A percentile compares a stretch with the other conserved stretches of the same genome.
phyloP scores from a whole-genome alignment of 2,888 invertebrate species.

The Platycnemis pennipes region DNA sequence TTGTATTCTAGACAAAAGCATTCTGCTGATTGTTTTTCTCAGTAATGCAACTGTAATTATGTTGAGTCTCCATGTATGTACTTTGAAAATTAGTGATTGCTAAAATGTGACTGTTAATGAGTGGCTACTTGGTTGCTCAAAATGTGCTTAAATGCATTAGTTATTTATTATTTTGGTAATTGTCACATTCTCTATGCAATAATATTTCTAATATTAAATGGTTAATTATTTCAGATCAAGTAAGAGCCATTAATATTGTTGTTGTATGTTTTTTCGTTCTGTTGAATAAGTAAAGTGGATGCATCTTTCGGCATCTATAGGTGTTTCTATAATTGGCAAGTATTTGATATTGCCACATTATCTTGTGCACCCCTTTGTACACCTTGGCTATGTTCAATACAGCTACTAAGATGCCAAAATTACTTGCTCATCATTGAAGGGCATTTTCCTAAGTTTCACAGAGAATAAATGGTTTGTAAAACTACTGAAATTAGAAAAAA shows the following conservation, averaged over 20 bases:
- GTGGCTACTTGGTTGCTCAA: constrained; percentile 64
- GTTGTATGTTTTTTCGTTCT: constrained; percentile 66
- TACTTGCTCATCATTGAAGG: constrained; percentile 60
- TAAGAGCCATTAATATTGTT: constrained; percentile 65
- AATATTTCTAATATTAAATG: constrained; percentile 62
- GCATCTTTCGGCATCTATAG: constrained; percentile 63
- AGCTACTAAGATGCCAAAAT: constrained; percentile 66
- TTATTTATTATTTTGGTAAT: constrained; percentile 67
- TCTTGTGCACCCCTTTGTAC: constrained; percentile 67
- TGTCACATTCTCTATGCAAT: constrained; percentile 65
- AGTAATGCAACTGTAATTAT: constrained; percentile 54
- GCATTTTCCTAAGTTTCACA: constrained; percentile 66
- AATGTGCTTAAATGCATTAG: constrained; percentile 61
- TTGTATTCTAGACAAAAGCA: constrained; percentile 63
- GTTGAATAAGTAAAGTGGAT: constrained; percentile 55
- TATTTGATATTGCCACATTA: constrained; percentile 63
- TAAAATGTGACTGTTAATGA: constrained; percentile 61
- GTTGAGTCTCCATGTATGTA: constrained; percentile 63
- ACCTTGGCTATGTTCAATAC: constrained; percentile 61
- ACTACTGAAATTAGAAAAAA: constrained; percentile 56
- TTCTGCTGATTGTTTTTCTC: constrained; percentile 64
- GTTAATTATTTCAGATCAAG: constrained; percentile 61
- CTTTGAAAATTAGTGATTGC: constrained; percentile 65
- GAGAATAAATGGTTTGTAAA: constrained; percentile 63
- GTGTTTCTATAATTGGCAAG: constrained; percentile 64